Base-by-base conservation (phyloP, 2,113 vertebrate species). In the Fregata magnificens region DNA sequence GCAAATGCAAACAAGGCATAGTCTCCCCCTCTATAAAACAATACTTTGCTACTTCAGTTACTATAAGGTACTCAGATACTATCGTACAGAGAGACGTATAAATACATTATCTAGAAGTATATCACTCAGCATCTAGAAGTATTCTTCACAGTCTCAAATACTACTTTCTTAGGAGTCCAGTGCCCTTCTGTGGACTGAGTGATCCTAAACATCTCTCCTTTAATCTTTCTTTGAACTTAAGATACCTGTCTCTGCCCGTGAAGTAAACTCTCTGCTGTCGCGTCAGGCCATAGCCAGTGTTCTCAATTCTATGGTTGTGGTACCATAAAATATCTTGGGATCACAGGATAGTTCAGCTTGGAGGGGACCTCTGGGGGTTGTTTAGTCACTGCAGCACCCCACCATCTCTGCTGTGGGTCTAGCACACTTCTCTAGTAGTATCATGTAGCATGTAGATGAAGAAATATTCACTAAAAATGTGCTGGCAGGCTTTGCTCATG, bases 231-330 rank as follows among this genome's bases (percentile, higher is more conserved):
- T 73, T 63, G 42, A 67, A 32, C 13, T 45, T 47, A n/a, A 74
- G 69, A 69, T 52, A 20, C 15, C 36, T 29, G 2, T 49, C 53
- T 61, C 24, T 61, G 6, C 11, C 58, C 0, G 0, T 55, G 12
- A 42, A 70, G 11, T 34, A 45, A 55, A 10, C 7, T 88, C 4
- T 56, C 50, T 70, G 15, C 53, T 63, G 31, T 55, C 34, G 12
- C 20, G 26, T 32, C 42, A 79, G 53, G n/a, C 34, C 47, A 21
- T 32, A 61, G 36, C 8, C 45, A 61, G 34, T 55, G 20, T 24
- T 49, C 38, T 78, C n/a, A 34, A 4, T 31, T 80, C 63, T 21
- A 0, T 32, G 24, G 19, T 21, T 76, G 20, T 25, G 45, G 24
- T 83, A 20, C n/a, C 14, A 34, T 61, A 20, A 85, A 66, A 34